Evolutionary conservation across 1,140 invertebrate genomes (phyloP).

Genomic region (Cyrtorhinus lividipennis): DNA sequence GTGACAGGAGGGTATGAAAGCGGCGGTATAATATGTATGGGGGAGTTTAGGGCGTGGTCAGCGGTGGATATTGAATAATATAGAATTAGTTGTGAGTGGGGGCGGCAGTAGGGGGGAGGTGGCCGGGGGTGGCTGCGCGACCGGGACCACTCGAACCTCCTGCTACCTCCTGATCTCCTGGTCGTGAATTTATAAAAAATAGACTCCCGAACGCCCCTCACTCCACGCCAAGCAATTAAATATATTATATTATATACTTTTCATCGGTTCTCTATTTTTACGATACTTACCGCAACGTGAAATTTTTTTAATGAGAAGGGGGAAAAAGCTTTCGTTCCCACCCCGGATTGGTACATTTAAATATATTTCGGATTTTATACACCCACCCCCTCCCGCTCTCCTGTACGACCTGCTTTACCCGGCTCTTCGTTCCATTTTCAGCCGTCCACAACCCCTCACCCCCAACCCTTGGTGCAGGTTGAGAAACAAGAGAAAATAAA

Average conservation of each 20-base stretch:
- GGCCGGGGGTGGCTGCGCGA: background rate
- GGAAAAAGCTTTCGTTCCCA: too few species aligned
- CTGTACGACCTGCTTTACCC: background rate
- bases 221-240: background rate
- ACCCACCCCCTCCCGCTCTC: background rate
- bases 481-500: constrained; percentile 7
- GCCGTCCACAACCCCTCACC: background rate
- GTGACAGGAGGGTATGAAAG: background rate
- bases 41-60: background rate
- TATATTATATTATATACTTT: constrained; percentile 4
- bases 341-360: background rate
- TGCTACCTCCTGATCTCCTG: constrained; percentile 13
- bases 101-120: background rate
- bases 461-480: background rate
- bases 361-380: background rate
- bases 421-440: background rate
- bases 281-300: background rate
- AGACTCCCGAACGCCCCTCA: background rate
- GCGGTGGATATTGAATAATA: background rate
- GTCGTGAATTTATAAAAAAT: constrained; percentile 8
- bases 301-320: too few species aligned
- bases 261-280: background rate
- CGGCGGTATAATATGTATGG: background rate
- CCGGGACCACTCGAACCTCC: background rate
- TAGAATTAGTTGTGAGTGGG: background rate